phyloP scores from a whole-genome alignment of 2,888 invertebrate species.

The Andrena dorsata region DNA sequence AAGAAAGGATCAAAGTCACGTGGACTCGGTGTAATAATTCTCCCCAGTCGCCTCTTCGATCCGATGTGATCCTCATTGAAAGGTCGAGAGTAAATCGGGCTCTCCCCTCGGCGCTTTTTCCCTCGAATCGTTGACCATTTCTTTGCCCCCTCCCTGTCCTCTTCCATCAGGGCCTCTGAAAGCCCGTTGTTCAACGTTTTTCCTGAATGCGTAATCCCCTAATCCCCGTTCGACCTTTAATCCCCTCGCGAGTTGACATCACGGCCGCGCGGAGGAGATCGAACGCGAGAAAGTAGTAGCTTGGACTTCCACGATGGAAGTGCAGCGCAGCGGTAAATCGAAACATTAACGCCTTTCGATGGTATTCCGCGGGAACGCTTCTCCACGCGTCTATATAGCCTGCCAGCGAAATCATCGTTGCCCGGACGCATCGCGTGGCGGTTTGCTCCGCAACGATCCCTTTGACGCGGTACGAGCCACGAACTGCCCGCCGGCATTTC shows the following conservation, averaged over 20 bases:
- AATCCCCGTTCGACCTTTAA: slow-evolving; percentile 49
- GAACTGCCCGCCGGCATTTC: slow-evolving; percentile 17
- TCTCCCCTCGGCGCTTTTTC: not conserved
- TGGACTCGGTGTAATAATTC: slow-evolving; percentile 45
- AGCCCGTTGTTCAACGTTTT: slow-evolving; percentile 17
- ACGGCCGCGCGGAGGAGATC: too few relatives aligned
- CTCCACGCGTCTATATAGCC: too few relatives aligned
- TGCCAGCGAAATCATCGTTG: slow-evolving; percentile 2
- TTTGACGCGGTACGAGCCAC: slow-evolving; percentile 20
- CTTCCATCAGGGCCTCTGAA: slow-evolving; percentile 2
- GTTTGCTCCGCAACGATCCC: slow-evolving; percentile 34
- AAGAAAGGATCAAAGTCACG: not conserved
- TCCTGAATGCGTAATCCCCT: slow-evolving; percentile 41
- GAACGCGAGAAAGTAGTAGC: too few relatives aligned
- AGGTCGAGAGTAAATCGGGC: slow-evolving; percentile 27
- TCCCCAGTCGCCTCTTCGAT: slow-evolving; percentile 4
- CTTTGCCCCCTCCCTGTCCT: not conserved
- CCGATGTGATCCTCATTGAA: slow-evolving; percentile 43
- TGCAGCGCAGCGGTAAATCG: not conserved
- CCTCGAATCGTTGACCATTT: not conserved
- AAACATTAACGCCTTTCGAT: not conserved
- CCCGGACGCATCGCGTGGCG: not conserved
- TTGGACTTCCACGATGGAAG: not conserved
- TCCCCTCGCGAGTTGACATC: slow-evolving; percentile 3
- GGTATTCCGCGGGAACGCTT: not conserved